These are phyloP conservation scores for Lacerta agilis DNA, from an alignment of 2,797 vertebrate genomes.

Conservation along the genomic window DNA sequence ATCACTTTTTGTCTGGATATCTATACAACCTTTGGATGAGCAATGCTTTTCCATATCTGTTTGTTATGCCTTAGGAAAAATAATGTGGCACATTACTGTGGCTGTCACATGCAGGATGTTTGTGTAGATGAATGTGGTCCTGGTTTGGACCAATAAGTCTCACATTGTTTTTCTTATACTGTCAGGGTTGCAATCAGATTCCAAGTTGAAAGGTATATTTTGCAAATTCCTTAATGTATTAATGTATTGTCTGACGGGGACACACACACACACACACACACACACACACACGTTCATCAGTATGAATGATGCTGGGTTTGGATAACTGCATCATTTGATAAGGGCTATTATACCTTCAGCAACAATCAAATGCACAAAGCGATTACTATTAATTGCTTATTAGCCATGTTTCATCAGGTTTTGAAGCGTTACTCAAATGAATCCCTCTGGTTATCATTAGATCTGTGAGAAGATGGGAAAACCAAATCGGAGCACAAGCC, in stretches of 20 bases:
- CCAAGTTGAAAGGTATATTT: background rate
- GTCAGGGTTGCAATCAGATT: background rate
- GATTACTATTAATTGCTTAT: slow-evolving; percentile 56
- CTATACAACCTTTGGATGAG: background rate
- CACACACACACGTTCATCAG: background rate
- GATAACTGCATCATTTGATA: slow-evolving; percentile 17
- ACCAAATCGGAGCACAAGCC: slow-evolving; percentile 55
- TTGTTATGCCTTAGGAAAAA: background rate
- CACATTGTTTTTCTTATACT: background rate
- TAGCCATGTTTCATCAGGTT: slow-evolving; percentile 54
- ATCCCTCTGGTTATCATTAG: slow-evolving; percentile 66
- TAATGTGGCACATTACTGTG: background rate
- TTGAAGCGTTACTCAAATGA: slow-evolving; percentile 62
- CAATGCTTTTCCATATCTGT: background rate
- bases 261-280: background rate
- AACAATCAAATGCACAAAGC: slow-evolving; percentile 17
- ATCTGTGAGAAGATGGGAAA: slow-evolving; percentile 57
- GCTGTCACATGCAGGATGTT: background rate
- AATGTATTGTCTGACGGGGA: background rate
- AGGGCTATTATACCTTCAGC: slow-evolving; percentile 29
- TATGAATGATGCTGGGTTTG: slow-evolving; percentile 17
- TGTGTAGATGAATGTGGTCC: background rate
- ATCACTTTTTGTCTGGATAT: background rate
- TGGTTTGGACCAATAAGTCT: background rate
- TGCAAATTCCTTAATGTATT: background rate